Conservation (phyloP, 2,113 vertebrate genomes). For the Apteryx owenii region DNA sequence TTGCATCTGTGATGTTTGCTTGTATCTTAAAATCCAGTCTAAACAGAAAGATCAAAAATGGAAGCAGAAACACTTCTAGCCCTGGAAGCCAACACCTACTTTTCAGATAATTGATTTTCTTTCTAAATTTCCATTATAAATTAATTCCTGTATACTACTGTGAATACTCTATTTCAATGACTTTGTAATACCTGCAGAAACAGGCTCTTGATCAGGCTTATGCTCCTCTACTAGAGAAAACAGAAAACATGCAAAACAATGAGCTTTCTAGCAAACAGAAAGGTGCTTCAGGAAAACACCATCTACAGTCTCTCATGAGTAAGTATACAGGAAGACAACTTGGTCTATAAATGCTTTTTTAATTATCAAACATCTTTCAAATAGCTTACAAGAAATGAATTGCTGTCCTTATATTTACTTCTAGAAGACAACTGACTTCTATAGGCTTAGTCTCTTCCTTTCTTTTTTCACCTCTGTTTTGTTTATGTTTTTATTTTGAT, state of each 20-base stretch:
- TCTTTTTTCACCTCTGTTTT: conserved; percentile 1
- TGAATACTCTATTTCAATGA: neutral
- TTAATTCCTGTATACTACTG: neutral
- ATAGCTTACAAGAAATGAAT: neutral
- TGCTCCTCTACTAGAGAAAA: neutral
- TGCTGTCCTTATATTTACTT: neutral
- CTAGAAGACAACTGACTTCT: neutral
- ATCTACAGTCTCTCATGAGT: neutral
- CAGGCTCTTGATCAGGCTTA: neutral
- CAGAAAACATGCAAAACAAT: neutral
- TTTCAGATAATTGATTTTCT: neutral
- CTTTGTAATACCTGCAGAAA: neutral
- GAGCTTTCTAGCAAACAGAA: neutral
- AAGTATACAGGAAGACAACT: conserved; percentile 2
- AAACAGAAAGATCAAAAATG: neutral
- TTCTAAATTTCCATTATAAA: neutral
- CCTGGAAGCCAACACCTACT: neutral
- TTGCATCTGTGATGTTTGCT: neutral
- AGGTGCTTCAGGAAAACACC: neutral
- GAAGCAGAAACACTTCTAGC: neutral
- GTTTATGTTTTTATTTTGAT: conserved; percentile 20
- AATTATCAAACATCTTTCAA: conserved; percentile 30
- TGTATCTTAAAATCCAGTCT: neutral
- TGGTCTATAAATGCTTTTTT: conserved; percentile 1
- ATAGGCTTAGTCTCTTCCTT: neutral